These are phyloP conservation scores for Aurelia sp. DNA, from an alignment of 30 jellyfish, hydroid and myxozoan species.

Conservation along the genomic window DNA sequence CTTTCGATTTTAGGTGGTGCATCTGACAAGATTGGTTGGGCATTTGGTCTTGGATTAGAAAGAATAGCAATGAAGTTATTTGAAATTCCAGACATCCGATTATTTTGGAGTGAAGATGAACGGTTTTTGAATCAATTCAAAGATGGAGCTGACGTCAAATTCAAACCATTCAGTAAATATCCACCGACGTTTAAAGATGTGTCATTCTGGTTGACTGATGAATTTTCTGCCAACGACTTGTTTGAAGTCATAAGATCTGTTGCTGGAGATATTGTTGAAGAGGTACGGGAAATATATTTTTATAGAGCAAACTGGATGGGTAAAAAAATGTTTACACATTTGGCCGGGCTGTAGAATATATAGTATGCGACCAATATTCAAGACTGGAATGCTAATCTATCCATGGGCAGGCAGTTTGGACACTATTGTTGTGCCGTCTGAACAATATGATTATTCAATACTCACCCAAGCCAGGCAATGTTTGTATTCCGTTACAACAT, in stretches of 20 bases:
- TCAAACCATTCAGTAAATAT: slow-evolving; percentile 96
- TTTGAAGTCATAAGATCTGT: slow-evolving; percentile 88
- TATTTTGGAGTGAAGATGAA: slow-evolving; percentile 98
- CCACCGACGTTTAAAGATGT: slow-evolving; percentile 98
- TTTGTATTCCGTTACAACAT: too few species aligned
- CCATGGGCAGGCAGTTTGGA: too few species aligned
- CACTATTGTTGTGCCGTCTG: too few species aligned
- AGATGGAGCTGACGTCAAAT: slow-evolving; percentile 51
- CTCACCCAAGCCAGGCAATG: too few species aligned
- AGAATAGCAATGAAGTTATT: slow-evolving; percentile 96
- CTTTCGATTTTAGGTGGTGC: slow-evolving; percentile 87
- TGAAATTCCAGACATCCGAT: slow-evolving; percentile 97
- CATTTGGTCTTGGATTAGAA: slow-evolving; percentile 99
- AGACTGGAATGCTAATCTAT: too few species aligned
- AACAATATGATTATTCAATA: too few species aligned
- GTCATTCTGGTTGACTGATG: slow-evolving; percentile 90
- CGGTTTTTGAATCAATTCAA: slow-evolving; percentile 90
- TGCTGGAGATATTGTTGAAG: slow-evolving; percentile 98
- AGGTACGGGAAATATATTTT: slow-evolving; percentile 59
- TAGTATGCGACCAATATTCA: too few species aligned
- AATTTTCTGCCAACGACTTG: slow-evolving; percentile 83
- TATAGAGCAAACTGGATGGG: too few species aligned
- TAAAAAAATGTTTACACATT: too few species aligned
- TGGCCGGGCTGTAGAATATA: too few species aligned
- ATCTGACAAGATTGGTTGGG: slow-evolving; percentile 97